Evolutionary conservation across 2,888 invertebrate genomes (phyloP).

Genomic region (Brenthis ino): DNA sequence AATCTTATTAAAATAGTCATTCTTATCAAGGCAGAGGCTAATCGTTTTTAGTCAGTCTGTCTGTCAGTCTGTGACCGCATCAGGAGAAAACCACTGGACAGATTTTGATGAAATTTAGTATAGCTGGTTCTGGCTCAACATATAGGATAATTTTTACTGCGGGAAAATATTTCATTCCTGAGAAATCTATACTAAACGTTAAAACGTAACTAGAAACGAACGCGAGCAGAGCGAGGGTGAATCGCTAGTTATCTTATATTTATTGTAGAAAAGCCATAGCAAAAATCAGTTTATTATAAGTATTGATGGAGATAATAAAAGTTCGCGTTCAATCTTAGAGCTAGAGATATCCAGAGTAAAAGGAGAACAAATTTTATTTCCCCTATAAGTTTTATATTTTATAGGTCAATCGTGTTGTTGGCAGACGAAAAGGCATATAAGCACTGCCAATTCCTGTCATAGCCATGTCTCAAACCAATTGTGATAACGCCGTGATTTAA

Average conservation of each 20-base stretch:
- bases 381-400: conserved; percentile 38
- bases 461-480: conserved; percentile 33
- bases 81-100: no score
- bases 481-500: conserved; percentile 29
- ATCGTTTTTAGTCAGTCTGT: no score
- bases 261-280: neutral
- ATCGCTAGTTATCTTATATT: neutral
- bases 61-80: no score
- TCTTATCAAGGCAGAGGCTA: no score
- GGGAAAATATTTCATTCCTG: no score
- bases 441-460: conserved; percentile 38
- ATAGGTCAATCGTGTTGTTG: conserved; percentile 40
- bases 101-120: no score
- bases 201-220: no score
- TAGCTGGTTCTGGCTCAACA: no score
- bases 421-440: conserved; percentile 37
- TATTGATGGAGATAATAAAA: conserved; percentile 14
- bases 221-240: no score
- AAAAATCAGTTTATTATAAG: conserved; percentile 7
- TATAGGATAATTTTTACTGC: no score
- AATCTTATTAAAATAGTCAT: no score
- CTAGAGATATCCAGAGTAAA: conserved; percentile 13
- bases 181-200: no score
- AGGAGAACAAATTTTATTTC: conserved; percentile 35
- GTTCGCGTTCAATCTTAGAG: conserved; percentile 19